Base-by-base conservation (phyloP, 2,797 vertebrate genomes). In the Coregonus sp. region DNA sequence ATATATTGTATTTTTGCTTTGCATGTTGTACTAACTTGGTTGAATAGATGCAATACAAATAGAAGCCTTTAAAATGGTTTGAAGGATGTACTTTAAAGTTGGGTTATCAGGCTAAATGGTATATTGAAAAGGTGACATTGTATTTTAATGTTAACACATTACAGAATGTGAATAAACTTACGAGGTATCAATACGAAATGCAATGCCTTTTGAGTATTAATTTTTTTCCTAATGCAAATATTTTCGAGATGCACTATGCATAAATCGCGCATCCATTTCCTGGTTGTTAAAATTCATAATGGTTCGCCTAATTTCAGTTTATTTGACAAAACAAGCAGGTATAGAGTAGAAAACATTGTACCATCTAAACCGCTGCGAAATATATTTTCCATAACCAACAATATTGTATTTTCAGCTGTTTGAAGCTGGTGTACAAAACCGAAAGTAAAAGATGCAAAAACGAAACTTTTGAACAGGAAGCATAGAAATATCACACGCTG, bases 101-200 rank as follows among this genome's bases (percentile, higher is more conserved):
- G 78, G 83, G 87, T 88, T 67, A 75, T 84, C 82, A 87, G 88
- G 93, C 93, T 84, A 91, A 91, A 83, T 82, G 88, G 89, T 93
- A 91, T 94, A 93, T 94, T 92, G 92, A 92, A 90, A 91, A 84
- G 86, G 90, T 89, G 85, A 88, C 78, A 86, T 85, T 88, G 88
- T 92, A 86, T 91, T 90, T 89, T 92, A 90, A 88, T 94, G 92
- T 91, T 94, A 47, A 47, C 9, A 92, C 84, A 84, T 81, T 81
- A 88, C 33, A 77, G 84, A 81, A 85, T 95, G 94, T 95, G 95
- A 95, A 95, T 95, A 95, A 95, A 95, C 72, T 84, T 84, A 14
- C 16, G 54, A 71, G 5, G 51, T 70, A 47, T 40, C 16, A 70
- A 70, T 11, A 70, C 37, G 1, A 15, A 47, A 70, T 31, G 9